Conservation (phyloP, 2,113 vertebrate species). For the Carettochelys insculpta region DNA sequence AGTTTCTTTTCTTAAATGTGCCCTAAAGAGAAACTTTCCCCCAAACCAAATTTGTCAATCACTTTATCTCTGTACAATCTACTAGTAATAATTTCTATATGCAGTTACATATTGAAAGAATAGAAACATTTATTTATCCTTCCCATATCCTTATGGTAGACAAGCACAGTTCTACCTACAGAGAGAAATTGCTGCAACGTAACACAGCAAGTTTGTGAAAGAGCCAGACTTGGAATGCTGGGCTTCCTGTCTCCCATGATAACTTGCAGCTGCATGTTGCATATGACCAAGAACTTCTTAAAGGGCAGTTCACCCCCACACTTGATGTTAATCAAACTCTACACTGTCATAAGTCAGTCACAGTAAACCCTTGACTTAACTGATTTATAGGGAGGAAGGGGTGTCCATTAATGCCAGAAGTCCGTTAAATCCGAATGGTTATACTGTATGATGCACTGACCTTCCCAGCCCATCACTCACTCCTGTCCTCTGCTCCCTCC, state of each 20-base stretch:
- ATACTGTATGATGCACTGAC: too few species aligned
- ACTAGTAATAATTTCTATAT: not conserved
- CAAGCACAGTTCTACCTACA: not conserved
- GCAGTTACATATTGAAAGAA: not conserved
- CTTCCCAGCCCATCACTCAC: too few species aligned
- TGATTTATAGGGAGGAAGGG: too few species aligned
- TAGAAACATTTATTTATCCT: not conserved
- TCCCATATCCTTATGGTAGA: not conserved
- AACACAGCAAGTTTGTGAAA: not conserved
- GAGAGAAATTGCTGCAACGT: not conserved
- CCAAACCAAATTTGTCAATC: not conserved
- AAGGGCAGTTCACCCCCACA: not conserved
- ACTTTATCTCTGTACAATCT: too few species aligned
- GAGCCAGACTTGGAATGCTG: too few species aligned
- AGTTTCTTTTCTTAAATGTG: not conserved
- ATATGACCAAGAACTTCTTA: not conserved
- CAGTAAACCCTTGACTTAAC: too few species aligned
- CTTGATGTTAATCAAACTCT: not conserved
- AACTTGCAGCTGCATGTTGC: accelerated
- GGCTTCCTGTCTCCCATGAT: accelerated
- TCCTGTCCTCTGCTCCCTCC: too few species aligned
- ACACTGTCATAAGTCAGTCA: accelerated
- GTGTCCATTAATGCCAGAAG: too few species aligned
- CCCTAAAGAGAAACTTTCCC: not conserved
- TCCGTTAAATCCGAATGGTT: too few species aligned